A percentile compares a stretch with the other conserved stretches of the same genome.
Conservation (phyloP, 2,888 invertebrate species). For the Cotesia congregata region DNA sequence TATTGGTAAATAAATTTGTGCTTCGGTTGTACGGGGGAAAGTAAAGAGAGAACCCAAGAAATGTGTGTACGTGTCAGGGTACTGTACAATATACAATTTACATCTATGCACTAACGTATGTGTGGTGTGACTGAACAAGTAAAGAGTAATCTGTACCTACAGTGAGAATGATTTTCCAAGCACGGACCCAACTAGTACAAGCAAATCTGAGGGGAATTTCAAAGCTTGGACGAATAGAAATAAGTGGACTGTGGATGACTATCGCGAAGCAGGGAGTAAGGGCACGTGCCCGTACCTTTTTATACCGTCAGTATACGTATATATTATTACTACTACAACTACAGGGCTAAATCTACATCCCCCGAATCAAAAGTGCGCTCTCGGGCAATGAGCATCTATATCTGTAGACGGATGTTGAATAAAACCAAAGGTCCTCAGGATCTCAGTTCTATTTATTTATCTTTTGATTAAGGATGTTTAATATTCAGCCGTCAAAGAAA, state of each 20-base stretch:
- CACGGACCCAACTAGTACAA: neutral
- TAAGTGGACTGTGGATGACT: conserved; percentile 10
- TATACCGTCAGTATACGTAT: conserved; percentile 2
- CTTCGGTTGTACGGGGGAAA: neutral
- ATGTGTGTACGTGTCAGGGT: conserved; percentile 5
- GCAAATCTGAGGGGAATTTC: conserved; percentile 2
- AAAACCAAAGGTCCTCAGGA: neutral
- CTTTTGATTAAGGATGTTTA: neutral
- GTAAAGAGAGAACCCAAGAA: conserved; percentile 13
- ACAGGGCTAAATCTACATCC: conserved; percentile 18
- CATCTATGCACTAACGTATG: neutral
- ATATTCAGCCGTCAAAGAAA: neutral
- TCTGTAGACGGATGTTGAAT: neutral
- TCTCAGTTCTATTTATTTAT: neutral
- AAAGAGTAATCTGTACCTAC: neutral
- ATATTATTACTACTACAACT: neutral
- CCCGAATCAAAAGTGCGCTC: conserved; percentile 15
- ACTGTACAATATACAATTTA: neutral
- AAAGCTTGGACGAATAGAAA: conserved; percentile 4
- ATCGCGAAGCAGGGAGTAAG: conserved; percentile 40
- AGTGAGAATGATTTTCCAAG: conserved; percentile 34
- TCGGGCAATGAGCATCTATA: neutral
- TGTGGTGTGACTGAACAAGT: neutral
- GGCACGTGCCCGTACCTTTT: conserved; percentile 41
- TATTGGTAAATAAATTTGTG: neutral